phyloP scores from a whole-genome alignment of 2,113 vertebrate genomes.

The Alectura lathami region DNA sequence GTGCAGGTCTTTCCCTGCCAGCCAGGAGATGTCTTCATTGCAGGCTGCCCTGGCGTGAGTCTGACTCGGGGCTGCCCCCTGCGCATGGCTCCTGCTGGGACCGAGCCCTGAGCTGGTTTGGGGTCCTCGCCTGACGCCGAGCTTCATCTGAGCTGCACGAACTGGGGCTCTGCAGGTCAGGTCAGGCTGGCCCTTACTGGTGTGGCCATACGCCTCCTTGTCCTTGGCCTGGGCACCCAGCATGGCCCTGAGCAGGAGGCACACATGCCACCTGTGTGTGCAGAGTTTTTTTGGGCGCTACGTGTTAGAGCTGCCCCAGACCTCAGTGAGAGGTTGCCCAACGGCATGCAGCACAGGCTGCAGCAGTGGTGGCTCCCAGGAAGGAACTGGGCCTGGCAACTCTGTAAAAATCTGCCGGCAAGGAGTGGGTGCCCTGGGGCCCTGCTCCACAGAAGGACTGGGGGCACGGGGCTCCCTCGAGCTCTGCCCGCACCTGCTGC shows the following conservation, averaged over 20 bases:
- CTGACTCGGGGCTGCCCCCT: not conserved
- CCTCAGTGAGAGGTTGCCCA: fast-evolving
- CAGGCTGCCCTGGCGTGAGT: not conserved
- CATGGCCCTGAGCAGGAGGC: fast-evolving
- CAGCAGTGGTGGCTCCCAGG: not conserved
- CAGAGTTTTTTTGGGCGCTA: not conserved
- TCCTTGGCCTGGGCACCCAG: fast-evolving
- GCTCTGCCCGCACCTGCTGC: not conserved
- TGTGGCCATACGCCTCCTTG: not conserved
- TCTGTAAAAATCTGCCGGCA: not conserved
- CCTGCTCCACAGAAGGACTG: not conserved
- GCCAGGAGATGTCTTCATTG: slow-evolving; percentile 39
- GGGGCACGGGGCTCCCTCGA: not conserved
- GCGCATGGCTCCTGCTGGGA: not conserved
- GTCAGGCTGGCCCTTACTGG: not conserved
- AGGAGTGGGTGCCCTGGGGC: fast-evolving
- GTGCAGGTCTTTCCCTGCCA: not conserved
- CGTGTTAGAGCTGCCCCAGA: not conserved
- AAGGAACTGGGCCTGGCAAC: not conserved
- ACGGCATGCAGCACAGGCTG: fast-evolving
- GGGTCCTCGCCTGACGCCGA: not conserved
- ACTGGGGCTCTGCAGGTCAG: not conserved
- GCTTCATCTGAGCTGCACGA: not conserved
- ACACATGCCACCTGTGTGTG: fast-evolving
- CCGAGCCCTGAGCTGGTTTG: not conserved